Evolutionary conservation across 2,113 vertebrate genomes (phyloP).

Genomic region (Chamaea fasciata): DNA sequence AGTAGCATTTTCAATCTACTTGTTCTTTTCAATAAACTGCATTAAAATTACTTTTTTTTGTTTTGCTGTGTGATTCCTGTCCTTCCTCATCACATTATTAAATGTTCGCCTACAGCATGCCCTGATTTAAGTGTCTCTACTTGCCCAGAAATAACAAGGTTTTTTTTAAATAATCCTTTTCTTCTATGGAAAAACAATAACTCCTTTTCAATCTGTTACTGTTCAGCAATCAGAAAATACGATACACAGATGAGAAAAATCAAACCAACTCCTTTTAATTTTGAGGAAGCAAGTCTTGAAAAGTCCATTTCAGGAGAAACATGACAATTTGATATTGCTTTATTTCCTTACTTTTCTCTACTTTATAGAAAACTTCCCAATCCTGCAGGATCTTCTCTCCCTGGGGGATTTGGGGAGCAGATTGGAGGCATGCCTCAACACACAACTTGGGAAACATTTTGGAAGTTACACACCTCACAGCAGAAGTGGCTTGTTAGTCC

Average conservation of each 20-base stretch:
- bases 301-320: neutral
- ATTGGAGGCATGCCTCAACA: neutral
- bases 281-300: neutral
- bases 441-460: neutral
- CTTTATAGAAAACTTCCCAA: neutral
- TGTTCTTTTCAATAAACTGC: neutral
- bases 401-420: neutral
- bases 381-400: neutral
- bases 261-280: neutral
- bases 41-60: conserved; percentile 8
- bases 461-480: neutral
- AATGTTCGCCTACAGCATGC: neutral
- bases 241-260: neutral
- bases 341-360: neutral
- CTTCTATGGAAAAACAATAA: neutral
- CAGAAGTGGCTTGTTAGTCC: neutral
- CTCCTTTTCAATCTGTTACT: neutral
- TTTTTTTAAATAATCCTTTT: neutral
- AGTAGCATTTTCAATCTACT: neutral
- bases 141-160: conserved; percentile 9
- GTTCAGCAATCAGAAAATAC: neutral
- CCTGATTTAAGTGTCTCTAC: conserved; percentile 6
- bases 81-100: conserved; percentile 22
- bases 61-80: neutral
- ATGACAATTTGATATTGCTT: neutral